Base-by-base conservation (phyloP, 2,797 vertebrate genomes). In the Cyprinodon diabolis region DNA sequence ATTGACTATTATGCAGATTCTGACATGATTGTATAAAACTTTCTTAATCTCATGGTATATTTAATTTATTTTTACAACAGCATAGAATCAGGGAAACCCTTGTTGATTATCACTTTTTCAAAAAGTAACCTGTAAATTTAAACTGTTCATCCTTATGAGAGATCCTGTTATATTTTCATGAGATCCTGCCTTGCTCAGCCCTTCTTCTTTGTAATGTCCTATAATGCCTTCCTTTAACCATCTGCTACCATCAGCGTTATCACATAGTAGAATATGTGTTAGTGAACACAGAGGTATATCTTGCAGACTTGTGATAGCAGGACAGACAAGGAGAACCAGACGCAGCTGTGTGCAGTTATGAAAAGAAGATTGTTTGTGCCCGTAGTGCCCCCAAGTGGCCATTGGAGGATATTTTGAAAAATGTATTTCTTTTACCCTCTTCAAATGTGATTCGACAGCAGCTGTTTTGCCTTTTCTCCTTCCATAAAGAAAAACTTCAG, bases 381-480 rank as follows among this genome's bases (percentile, higher is more conserved):
- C 84, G 82, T 52, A 94, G 88, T 94, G 93, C 94, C 94, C 89
- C 92, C 94, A 93, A 89, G 93, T 95, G 94, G 91, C 54, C 17
- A 0, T 0, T 14, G 3, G 19, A 43, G 30, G 71, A 23, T 80
- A 49, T 17, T 51, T 10, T 19, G 6, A 51, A 51, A 51, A 19
- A 19, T 17, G n/a, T 9, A 11, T 55, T 17, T 52, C 35, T 52
- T 47, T 45, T 68, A 15, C 37, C n/a, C 30, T 74, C 57, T 81
- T 79, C 58, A 82, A 85, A 84, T 66, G 68, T 84, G 74, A 80
- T 79, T 76, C 76, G 84, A 84, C 75, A 81, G 78, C 72, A 72
- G 74, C 74, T 71, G 79, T 80, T 81, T 74, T 77, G 48, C 72
- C 76, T 86, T 83, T 89, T 86, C 79, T 89, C 68, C 78, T 83